Evolutionary conservation across 2,797 vertebrate genomes (phyloP).

Genomic region (Setipinna tenuifilis): DNA sequence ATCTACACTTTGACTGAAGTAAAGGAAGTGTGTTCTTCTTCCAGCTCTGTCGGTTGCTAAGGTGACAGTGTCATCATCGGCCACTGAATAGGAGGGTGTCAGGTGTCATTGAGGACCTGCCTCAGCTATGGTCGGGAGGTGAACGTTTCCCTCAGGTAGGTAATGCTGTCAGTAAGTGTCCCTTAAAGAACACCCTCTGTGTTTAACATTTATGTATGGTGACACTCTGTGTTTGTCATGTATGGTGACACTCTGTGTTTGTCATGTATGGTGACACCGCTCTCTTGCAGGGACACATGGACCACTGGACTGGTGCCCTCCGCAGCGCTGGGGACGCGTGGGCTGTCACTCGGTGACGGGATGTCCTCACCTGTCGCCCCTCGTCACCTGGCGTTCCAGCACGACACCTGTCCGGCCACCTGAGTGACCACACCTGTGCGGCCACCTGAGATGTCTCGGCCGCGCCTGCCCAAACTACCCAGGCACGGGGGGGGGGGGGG

Average conservation of each 20-base stretch:
- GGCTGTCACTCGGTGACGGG: not conserved
- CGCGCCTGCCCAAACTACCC: not conserved
- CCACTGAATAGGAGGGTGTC: too few relatives aligned
- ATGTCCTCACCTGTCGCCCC: not conserved
- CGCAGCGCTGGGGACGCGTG: not conserved
- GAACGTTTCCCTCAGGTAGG: not conserved
- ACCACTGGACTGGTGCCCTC: not conserved
- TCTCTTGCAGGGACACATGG: not conserved
- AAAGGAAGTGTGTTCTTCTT: too few relatives aligned
- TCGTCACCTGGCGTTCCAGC: not conserved
- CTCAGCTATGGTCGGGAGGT: not conserved
- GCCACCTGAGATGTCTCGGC: not conserved
- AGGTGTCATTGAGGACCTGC: not conserved
- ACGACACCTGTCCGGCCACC: too few relatives aligned
- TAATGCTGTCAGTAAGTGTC: not conserved
- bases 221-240: too few relatives aligned
- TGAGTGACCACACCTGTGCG: too few relatives aligned
- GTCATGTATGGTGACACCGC: too few relatives aligned
- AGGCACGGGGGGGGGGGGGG: not conserved
- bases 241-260: too few relatives aligned
- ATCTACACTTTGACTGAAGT: too few relatives aligned
- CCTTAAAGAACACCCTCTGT: not conserved
- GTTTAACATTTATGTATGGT: not conserved
- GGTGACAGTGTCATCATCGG: too few relatives aligned
- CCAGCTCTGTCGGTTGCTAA: too few relatives aligned